Percentiles rank a stretch among this genome's conserved stretches.
phyloP scores from a whole-genome alignment of 2,888 invertebrate genomes.

The Nipponacmea schrenckii region DNA sequence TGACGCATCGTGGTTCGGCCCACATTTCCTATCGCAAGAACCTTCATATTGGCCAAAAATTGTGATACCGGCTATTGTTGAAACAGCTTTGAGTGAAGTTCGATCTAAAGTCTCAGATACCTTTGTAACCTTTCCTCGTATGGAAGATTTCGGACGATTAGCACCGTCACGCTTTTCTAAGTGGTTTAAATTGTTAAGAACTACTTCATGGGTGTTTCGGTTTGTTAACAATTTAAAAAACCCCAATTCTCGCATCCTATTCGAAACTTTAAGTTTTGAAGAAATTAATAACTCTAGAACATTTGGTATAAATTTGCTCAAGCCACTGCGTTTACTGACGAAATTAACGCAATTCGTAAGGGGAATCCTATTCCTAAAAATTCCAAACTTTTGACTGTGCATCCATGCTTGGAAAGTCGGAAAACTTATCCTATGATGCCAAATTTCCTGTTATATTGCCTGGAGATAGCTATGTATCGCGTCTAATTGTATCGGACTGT shows the following conservation, averaged over 20 bases:
- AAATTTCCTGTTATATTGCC: slow-evolving; percentile 22
- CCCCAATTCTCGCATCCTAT: not conserved
- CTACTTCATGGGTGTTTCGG: not conserved
- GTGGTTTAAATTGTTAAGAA: not conserved
- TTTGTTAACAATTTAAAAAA: not conserved
- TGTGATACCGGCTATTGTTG: not conserved
- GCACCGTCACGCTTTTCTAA: not conserved
- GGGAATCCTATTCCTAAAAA: not conserved
- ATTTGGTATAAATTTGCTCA: not conserved
- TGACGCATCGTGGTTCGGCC: not conserved
- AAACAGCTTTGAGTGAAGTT: not conserved
- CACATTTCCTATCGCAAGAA: slow-evolving; percentile 11
- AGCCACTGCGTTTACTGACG: not conserved
- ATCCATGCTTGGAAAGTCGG: slow-evolving; percentile 8
- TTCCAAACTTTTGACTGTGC: not conserved
- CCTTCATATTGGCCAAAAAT: not conserved
- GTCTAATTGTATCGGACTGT: slow-evolving; percentile 14
- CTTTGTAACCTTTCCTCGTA: not conserved
- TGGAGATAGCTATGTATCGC: slow-evolving; percentile 14
- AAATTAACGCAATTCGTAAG: not conserved
- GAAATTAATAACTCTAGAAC: not conserved
- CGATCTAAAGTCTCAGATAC: not conserved
- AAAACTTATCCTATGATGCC: not conserved
- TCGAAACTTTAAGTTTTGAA: not conserved
- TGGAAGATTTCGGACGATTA: not conserved